These are phyloP conservation scores for Helicoverpa zea DNA, from an alignment of 1,140 invertebrate genomes.

Conservation along the genomic window DNA sequence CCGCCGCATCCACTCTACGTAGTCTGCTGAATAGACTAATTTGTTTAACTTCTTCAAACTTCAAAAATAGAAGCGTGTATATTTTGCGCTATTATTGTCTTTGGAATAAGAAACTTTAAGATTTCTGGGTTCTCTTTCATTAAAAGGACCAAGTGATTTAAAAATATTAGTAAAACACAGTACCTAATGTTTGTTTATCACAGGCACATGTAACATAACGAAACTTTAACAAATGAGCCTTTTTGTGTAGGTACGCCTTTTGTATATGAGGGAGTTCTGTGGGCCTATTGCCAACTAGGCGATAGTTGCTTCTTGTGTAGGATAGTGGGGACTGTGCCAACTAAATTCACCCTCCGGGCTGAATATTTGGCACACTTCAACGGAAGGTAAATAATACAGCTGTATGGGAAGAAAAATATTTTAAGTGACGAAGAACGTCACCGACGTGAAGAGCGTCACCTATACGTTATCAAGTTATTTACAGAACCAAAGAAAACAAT, in stretches of 20 bases:
- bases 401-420: conserved; percentile 39
- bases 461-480: too few relatives aligned
- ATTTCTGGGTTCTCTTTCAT: too few relatives aligned
- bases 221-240: conserved; percentile 42
- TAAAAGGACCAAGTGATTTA: background rate
- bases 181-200: background rate
- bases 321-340: conserved; percentile 44
- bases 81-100: background rate
- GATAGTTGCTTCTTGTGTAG: conserved; percentile 41
- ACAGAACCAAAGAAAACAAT: too few relatives aligned
- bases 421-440: conserved; percentile 1
- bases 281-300: conserved; percentile 48
- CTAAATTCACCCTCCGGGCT: conserved; percentile 41
- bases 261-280: conserved; percentile 33
- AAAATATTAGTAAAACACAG: background rate
- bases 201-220: conserved; percentile 17
- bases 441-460: background rate
- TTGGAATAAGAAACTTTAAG: background rate
- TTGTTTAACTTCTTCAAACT: conserved; percentile 1
- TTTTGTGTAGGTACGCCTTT: conserved; percentile 32
- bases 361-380: conserved; percentile 39
- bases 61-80: background rate
- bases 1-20: background rate
- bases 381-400: conserved; percentile 38
- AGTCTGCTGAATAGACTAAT: conserved; percentile 33